Evolutionary conservation across 2,888 invertebrate species (phyloP).

Genomic region (Endomychus coccineus): DNA sequence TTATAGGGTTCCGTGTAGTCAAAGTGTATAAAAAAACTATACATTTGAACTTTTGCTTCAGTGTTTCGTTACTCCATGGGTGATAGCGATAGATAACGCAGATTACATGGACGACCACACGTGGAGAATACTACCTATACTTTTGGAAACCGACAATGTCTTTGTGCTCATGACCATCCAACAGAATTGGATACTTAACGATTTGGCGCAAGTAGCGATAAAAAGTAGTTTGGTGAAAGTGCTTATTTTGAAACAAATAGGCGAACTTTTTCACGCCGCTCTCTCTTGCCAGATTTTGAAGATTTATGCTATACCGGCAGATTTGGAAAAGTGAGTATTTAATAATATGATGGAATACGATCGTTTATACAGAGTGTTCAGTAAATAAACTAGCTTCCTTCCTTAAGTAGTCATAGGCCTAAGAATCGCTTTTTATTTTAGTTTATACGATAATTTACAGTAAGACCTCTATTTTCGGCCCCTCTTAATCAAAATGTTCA

Average conservation of each 20-base stretch:
- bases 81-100: slow-evolving; percentile 53
- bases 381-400: too few relatives aligned
- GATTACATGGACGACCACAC: slow-evolving; percentile 54
- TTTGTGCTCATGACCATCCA: slow-evolving; percentile 37
- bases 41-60: background rate
- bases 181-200: background rate
- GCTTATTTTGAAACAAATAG: slow-evolving; percentile 44
- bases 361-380: background rate
- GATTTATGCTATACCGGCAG: slow-evolving; percentile 52
- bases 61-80: slow-evolving; percentile 20
- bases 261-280: slow-evolving; percentile 51
- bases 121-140: slow-evolving; percentile 43
- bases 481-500: too few relatives aligned
- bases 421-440: too few relatives aligned
- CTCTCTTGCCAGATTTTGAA: slow-evolving; percentile 55
- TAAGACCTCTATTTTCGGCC: too few relatives aligned
- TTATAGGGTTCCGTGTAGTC: too few relatives aligned
- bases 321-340: slow-evolving; percentile 52
- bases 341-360: too few relatives aligned
- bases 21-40: too few relatives aligned
- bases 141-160: slow-evolving; percentile 42
- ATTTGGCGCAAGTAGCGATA: background rate
- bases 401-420: too few relatives aligned
- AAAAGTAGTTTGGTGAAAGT: slow-evolving; percentile 24
- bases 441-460: too few relatives aligned